Evolutionary conservation across 2,113 vertebrate genomes (phyloP).

Genomic region (Propithecus coquereli): DNA sequence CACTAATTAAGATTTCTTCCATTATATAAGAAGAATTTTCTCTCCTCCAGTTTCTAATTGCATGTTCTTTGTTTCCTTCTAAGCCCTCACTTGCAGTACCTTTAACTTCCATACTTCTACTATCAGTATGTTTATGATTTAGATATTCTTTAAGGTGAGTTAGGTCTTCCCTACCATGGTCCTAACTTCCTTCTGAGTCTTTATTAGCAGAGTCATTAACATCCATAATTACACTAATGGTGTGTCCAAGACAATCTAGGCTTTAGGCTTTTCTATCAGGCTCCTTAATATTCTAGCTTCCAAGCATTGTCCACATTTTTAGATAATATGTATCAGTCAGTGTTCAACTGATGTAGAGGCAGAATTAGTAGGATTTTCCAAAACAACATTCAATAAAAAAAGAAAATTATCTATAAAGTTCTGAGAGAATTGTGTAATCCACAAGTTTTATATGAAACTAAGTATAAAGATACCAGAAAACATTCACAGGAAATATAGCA

Average conservation of each 20-base stretch:
- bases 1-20: neutral
- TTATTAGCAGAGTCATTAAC: neutral
- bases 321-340: neutral
- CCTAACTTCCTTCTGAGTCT: neutral
- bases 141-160: neutral
- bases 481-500: neutral
- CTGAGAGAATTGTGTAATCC: neutral
- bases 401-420: neutral
- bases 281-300: neutral
- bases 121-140: neutral
- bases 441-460: neutral
- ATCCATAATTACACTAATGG: neutral
- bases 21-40: neutral
- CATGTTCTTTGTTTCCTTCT: neutral
- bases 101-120: neutral
- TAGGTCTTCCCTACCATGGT: neutral
- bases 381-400: neutral
- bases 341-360: neutral
- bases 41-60: neutral
- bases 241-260: neutral
- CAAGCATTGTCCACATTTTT: neutral
- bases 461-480: neutral
- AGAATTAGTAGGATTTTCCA: neutral
- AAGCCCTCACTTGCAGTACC: neutral
- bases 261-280: neutral